phyloP scores from a whole-genome alignment of 2,888 invertebrate genomes.

The Andrena marginata region DNA sequence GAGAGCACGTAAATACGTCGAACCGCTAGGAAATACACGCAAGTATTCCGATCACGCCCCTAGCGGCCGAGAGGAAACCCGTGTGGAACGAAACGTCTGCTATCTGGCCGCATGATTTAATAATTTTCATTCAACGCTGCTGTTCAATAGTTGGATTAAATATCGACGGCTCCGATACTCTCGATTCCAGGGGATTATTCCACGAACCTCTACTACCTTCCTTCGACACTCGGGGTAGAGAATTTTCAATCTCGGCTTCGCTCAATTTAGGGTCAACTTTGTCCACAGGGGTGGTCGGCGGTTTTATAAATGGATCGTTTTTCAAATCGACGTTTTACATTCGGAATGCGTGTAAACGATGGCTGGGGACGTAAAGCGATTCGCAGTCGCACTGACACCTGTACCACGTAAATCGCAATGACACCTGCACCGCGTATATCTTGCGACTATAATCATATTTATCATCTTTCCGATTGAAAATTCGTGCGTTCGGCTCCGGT shows the following conservation, averaged over 20 bases:
- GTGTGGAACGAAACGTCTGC: slow-evolving; percentile 9
- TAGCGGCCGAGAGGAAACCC: neutral
- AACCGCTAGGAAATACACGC: neutral
- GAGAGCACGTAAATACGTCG: slow-evolving; percentile 17
- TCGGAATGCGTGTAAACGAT: slow-evolving; percentile 1
- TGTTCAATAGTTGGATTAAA: slow-evolving; percentile 36
- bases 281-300: neutral
- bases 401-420: slow-evolving; percentile 7
- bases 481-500: neutral
- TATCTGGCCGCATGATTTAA: slow-evolving; percentile 41
- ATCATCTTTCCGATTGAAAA: slow-evolving; percentile 32
- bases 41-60: slow-evolving; percentile 41
- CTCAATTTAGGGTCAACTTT: slow-evolving; percentile 36
- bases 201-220: neutral
- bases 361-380: neutral
- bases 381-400: neutral
- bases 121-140: slow-evolving; percentile 39
- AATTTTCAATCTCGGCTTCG: slow-evolving; percentile 23
- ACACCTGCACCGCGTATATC: slow-evolving; percentile 12
- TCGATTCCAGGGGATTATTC: slow-evolving; percentile 15
- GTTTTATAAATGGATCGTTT: slow-evolving; percentile 6
- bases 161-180: slow-evolving; percentile 11
- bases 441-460: slow-evolving; percentile 34
- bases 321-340: neutral
- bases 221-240: slow-evolving; percentile 16